Percentiles rank a stretch among this genome's conserved stretches.
phyloP scores from a whole-genome alignment of 2,113 vertebrate genomes.

The Heliornis fulica region DNA sequence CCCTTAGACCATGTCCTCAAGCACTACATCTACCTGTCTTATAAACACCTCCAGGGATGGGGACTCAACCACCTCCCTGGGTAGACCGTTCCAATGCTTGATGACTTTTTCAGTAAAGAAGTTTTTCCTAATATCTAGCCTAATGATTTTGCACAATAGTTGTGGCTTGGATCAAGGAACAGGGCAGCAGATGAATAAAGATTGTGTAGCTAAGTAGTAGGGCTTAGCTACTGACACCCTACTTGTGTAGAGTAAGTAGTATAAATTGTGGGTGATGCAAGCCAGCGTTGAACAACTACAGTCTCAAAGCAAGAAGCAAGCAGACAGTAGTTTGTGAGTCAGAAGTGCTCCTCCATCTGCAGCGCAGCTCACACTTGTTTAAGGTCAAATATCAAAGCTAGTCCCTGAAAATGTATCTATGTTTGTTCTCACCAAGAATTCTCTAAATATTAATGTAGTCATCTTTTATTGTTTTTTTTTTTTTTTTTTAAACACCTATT shows the following conservation, averaged over 20 bases:
- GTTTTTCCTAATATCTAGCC: no score
- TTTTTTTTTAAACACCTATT: background rate
- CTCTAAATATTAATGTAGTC: background rate
- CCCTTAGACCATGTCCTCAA: no score
- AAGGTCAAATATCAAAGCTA: slow-evolving; percentile 25
- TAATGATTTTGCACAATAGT: no score
- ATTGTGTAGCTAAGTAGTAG: background rate
- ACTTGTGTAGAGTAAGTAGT: background rate
- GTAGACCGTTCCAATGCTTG: no score
- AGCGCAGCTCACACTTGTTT: slow-evolving; percentile 5
- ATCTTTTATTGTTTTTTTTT: background rate
- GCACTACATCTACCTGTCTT: no score
- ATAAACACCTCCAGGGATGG: no score
- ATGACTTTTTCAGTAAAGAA: no score
- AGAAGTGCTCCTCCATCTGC: slow-evolving; percentile 7
- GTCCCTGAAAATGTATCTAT: background rate
- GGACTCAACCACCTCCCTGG: no score
- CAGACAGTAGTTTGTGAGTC: background rate
- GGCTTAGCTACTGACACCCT: no score
- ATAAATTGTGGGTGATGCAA: background rate
- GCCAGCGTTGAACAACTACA: background rate
- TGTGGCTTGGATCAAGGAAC: background rate
- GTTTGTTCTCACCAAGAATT: background rate
- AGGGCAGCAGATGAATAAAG: background rate
- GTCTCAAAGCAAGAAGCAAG: background rate